Base-by-base conservation (phyloP, 2,888 invertebrate genomes). In the Cyclophora punctaria region DNA sequence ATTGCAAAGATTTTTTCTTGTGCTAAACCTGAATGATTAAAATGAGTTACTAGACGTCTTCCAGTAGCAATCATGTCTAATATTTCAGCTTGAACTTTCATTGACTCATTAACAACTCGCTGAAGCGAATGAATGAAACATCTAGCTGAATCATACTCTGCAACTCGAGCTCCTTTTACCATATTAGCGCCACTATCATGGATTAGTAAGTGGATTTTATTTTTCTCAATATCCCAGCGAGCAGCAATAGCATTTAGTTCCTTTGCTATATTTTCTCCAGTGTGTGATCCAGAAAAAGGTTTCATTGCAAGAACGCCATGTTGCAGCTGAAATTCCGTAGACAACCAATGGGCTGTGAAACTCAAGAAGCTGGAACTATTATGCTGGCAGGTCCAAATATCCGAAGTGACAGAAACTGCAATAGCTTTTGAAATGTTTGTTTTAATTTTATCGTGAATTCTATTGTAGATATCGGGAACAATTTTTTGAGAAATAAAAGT, bases 11-110 rank as follows among this genome's bases (percentile, higher is more conserved):
- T 48, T 60, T 64, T 64, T 48, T 62, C 34, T 45, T 63, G 37
- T 44, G 64, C 65, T 48, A 55, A 50, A 4, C 57, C 57, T 5
- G 63, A 66, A 48, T 67, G 62, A 50, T 62, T 65, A 44, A 68
- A 72, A 54, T 72, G 70, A 3, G 64, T 66, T 34, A 69, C 69
- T 7, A 73, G 47, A 3, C 66, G 60, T 53, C 71, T 66, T 0
- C 47, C 58, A 52, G 60, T 46, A 64, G 59, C 50, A 4, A 69
- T 34, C 60, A 63, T 62, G 3, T 59, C 48, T 53, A 44, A 0
- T 59, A 69, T 35, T 45, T 66, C 65, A 44, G 62, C n/a, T 37
- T 72, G 67, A 45, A 35, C 41, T 47, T 68, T 66, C 0, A 75
- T 35, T 20, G 66, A 63, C 42, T 69, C 55, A 7, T 42, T 44